Evolutionary conservation across 2,797 vertebrate genomes (phyloP), one percentile per base, ranked within the genome.

Genomic region (Alcedo atthis): DNA sequence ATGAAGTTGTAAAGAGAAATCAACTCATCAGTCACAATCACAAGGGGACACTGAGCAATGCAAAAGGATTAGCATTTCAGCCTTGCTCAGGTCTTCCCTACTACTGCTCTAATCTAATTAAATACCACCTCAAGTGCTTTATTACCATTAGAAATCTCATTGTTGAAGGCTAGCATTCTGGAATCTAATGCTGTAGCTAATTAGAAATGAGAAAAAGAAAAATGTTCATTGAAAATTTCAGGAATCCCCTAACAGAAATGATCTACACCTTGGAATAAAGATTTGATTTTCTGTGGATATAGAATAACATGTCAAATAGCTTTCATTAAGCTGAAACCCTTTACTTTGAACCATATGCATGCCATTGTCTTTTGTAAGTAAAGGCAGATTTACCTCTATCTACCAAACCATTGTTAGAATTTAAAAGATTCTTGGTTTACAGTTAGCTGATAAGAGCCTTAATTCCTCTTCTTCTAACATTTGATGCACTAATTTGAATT

Each of bases 11-110:
- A 95, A 94, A 96, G 95, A 96, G 94, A 96, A 97, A 97, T 97
- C 96, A 97, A 85, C 97, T 98, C 98, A 98, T 98, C 98, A 97
- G 96, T 98, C 98, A 97, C 97, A 95, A 85, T 96, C 97, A 91
- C 91, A 81, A 79, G 51, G 97, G 98, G 97, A 97, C 96, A 92
- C 61, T 10, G 93, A 96, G 96, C 85, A 93, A 93, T 92, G 97
- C 94, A 90, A 91, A 96, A 95, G 97, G 97, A 98, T 98, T 97
- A 97, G 96, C 85, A 90, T 89, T 79, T 92, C 86, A 86, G 96
- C 89, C 96, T 92, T 24, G 87, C 92, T 91, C 96, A 63, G 97
- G 97, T 95, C 96, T 95, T 83, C 90, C 90, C 95, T 96, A 96
- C 95, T 97, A 96, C 95, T 75, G 94, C 89, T 92, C 89, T 78